Evolutionary conservation across 2,888 invertebrate species (phyloP).

Genomic region (Malacosoma neustria): DNA sequence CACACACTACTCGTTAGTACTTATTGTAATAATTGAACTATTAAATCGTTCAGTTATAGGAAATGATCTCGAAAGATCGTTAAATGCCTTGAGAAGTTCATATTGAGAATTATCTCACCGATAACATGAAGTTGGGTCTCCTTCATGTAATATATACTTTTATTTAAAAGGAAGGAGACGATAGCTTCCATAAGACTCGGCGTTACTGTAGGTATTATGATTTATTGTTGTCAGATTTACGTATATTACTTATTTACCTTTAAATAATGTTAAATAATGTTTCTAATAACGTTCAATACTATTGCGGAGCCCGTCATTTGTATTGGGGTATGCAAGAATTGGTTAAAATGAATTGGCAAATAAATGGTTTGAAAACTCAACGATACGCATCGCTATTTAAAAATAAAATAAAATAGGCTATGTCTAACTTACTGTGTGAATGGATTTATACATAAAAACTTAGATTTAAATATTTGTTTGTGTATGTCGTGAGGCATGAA

Average conservation of each 20-base stretch:
- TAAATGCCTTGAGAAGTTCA: no score
- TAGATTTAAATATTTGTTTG: conserved; percentile 66
- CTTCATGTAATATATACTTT: conserved; percentile 41
- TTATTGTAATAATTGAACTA: no score
- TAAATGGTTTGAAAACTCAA: conserved; percentile 68
- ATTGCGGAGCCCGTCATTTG: conserved; percentile 35
- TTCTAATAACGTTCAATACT: conserved; percentile 7
- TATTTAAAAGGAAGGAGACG: conserved; percentile 42
- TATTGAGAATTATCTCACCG: no score
- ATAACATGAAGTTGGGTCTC: conserved; percentile 30
- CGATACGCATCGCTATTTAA: conserved; percentile 56
- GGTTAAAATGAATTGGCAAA: conserved; percentile 36
- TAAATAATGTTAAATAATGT: no score
- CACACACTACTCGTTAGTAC: no score
- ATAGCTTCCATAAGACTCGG: conserved; percentile 35
- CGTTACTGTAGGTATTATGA: no score
- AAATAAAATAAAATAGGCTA: conserved; percentile 56
- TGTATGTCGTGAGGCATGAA: conserved; percentile 68
- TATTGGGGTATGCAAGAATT: conserved; percentile 44
- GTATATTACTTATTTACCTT: no score
- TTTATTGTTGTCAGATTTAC: no score
- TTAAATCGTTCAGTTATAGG: no score
- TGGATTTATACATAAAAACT: conserved; percentile 69
- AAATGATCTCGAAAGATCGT: no score
- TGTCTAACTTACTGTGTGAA: conserved; percentile 68